Conservation (phyloP, 2,888 invertebrate genomes). For the Abrostola triplasia region DNA sequence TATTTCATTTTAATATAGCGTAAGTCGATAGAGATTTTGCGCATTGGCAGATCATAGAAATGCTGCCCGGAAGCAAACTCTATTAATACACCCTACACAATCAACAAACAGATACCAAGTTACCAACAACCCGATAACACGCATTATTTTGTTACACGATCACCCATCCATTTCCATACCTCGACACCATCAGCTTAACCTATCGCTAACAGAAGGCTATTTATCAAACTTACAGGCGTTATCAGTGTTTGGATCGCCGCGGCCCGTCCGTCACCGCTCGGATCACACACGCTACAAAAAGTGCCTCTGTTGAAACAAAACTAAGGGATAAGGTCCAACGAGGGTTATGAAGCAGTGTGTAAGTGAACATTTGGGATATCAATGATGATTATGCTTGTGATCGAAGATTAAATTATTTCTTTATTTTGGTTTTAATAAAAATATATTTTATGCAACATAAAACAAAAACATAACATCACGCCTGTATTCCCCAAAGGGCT, state of each 20-base stretch:
- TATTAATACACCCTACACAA: neutral
- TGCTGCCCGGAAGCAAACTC: no score
- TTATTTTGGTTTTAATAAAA: no score
- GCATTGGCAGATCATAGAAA: no score
- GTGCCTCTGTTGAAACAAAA: slow-evolving; percentile 46
- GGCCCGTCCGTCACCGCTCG: slow-evolving; percentile 33
- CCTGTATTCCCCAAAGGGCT: no score
- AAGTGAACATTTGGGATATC: slow-evolving; percentile 9
- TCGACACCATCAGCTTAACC: slow-evolving; percentile 5
- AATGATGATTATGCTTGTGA: neutral
- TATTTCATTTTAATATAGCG: no score
- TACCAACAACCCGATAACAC: neutral
- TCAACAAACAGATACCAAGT: neutral
- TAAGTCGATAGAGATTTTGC: no score
- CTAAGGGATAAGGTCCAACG: slow-evolving; percentile 6
- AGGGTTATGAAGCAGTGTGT: slow-evolving; percentile 10
- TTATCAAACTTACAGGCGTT: slow-evolving; percentile 46
- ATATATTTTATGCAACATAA: no score
- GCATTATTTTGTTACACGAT: neutral
- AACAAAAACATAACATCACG: no score
- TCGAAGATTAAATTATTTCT: no score
- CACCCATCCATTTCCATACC: slow-evolving; percentile 22
- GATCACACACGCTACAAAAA: slow-evolving; percentile 56
- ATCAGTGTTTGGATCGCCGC: slow-evolving; percentile 32
- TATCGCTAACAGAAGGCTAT: slow-evolving; percentile 33